Percentiles rank a stretch among this genome's conserved stretches.
phyloP scores from a whole-genome alignment of 2,113 vertebrate genomes.

The Thryonomys swinderianus region DNA sequence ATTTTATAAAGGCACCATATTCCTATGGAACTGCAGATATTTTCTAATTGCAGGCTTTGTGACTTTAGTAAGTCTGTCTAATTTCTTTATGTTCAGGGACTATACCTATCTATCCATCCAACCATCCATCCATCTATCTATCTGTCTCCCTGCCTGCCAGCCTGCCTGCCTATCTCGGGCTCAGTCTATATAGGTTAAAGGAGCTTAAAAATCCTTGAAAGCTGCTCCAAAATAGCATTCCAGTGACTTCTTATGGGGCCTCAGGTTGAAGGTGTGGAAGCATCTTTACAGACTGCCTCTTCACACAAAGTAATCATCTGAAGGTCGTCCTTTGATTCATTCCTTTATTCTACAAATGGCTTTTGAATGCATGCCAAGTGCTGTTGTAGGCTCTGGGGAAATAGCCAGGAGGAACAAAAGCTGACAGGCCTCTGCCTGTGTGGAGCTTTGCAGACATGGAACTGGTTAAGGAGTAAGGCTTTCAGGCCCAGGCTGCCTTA shows the following conservation, averaged over 20 bases:
- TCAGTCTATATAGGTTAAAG: neutral
- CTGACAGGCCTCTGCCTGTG: neutral
- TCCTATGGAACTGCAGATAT: neutral
- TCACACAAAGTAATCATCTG: conserved; percentile 54
- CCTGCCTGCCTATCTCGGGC: neutral
- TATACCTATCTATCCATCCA: neutral
- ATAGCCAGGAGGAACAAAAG: neutral
- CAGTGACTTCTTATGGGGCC: neutral
- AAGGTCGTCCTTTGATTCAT: neutral
- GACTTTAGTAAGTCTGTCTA: neutral
- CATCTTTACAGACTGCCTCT: conserved; percentile 41
- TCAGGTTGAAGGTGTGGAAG: conserved; percentile 7
- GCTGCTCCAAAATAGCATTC: conserved; percentile 30
- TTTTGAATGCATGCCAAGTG: neutral
- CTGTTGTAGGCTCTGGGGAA: neutral
- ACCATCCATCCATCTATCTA: too few relatives aligned
- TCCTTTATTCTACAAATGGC: conserved; percentile 36
- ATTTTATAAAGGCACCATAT: neutral
- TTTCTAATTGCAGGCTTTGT: neutral
- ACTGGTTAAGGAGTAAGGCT: neutral
- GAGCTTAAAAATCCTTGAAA: neutral
- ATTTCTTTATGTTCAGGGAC: neutral
- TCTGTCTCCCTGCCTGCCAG: too few relatives aligned
- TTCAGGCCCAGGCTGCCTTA: neutral
- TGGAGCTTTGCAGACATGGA: neutral